Conservation (phyloP, 2,797 vertebrate genomes). For the Borostomias antarcticus region DNA sequence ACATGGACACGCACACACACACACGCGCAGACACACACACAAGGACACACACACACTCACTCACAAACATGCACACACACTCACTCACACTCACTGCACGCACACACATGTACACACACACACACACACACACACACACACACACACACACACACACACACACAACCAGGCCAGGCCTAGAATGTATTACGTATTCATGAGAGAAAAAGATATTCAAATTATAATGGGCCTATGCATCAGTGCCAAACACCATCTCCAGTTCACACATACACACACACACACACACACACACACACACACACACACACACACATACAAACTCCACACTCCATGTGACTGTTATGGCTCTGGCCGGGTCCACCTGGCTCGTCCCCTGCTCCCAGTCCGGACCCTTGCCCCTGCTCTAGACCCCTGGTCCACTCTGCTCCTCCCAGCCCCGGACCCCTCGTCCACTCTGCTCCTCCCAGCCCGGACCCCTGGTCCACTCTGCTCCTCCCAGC, state of each 20-base stretch:
- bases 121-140: not conserved
- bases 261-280: too few species aligned
- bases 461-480: too few species aligned
- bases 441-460: too few species aligned
- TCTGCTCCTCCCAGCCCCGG: too few species aligned
- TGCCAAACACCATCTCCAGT: conserved; percentile 54
- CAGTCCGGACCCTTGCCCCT: too few species aligned
- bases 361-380: too few species aligned
- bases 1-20: too few species aligned
- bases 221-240: conserved; percentile 62
- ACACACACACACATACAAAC: too few species aligned
- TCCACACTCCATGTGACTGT: not conserved
- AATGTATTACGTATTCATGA: conserved; percentile 75
- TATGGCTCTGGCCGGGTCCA: too few species aligned
- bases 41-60: conserved; percentile 30
- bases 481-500: too few species aligned
- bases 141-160: conserved; percentile 15
- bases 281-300: too few species aligned
- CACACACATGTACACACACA: conserved; percentile 3
- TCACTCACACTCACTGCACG: conserved; percentile 27
- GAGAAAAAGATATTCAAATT: conserved; percentile 72
- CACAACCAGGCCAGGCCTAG: conserved; percentile 46
- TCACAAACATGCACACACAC: conserved; percentile 25
- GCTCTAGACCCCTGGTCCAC: too few species aligned
- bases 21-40: conserved; percentile 69